Base-by-base conservation (phyloP, 1,140 invertebrate genomes). In the Zaprionus kolodkinae region DNA sequence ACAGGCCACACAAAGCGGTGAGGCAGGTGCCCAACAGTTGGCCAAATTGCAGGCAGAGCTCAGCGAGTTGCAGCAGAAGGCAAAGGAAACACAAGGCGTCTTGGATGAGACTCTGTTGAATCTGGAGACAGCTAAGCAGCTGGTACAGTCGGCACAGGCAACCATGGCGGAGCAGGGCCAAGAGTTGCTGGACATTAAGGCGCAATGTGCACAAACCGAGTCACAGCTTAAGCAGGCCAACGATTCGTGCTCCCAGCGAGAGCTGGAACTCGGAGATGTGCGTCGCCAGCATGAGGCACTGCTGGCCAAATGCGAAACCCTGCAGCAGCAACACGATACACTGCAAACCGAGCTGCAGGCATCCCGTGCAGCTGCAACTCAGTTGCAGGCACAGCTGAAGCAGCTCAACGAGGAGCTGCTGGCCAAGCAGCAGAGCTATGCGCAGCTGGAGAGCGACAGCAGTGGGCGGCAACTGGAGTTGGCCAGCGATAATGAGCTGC, bases 181-280 rank as follows among this genome's bases (percentile, higher is more conserved):
- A 1, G 74, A 82, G 15, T 52, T 71, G 7, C 64, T 60, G 6
- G 15, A 66, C 1, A 7, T 9, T 1, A 63, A 66, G 7, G 6
- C 2, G 7, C 63, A 69, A 4, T 33, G 27, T 5, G 21, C 36
- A 0, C 63, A 75, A 12, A 17, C 69, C 2, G 79, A 88, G 9
- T n/a, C 35, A 6, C 67, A 77, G 9, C 63, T 79, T 0, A 82
- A 78, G 35, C 45, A 3, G 0, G 70, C 62, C 54, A 15, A 15
- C 1, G 74, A 84, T 9, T 59, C 12, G 3, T 56, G 48, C 9
- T 63, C 73, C 1, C 73, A 81, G 38, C 69, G 68, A 11, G 72
- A 80, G 27, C 68, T 83, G 10, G 72, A 86, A 40, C 61, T 85
- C 10, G 73, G 77, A 4, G 82, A 86, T 62, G 35, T 80, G 13